Evolutionary conservation across 2,113 vertebrate genomes (phyloP), one percentile per base, ranked within the genome.

Genomic region (Mobula birostris): DNA sequence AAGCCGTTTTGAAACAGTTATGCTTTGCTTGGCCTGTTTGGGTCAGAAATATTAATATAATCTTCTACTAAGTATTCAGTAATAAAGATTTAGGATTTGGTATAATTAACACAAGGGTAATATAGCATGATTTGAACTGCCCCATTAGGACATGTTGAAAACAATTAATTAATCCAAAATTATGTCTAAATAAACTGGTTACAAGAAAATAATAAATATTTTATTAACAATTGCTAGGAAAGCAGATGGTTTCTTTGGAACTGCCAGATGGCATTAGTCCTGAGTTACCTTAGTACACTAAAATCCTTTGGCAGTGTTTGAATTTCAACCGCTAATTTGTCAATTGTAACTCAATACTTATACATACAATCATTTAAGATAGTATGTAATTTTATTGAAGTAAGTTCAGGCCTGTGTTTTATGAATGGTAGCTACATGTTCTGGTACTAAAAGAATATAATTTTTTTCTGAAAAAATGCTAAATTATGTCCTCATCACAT

Each of bases 121-220:
- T 92, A 36, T 68, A 36, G 66, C 32, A 70, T 90, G 8, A 61
- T 90, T 32, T 63, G 56, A 90, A 90, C 61, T 48, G 24, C 40
- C 63, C 15, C 87, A 90, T 19, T 91, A 29, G 21, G 14, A 91
- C 29, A 19, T 36, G 87, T 66, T 68, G 2, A 29, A 66, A 63
- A 63, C 36, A n/a, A 68, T 92, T 70, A 32, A 72, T 72, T 92
- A 72, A 92, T 92, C 90, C n/a, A 92, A 12, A 72, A 92, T 72
- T 5, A 72, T 92, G n/a, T 72, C 90, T 68, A 70, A 92, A 36
- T 40, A 92, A 72, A 92, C 32, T 92, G 66, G 61, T 92, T 72
- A 72, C 90, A 92, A 92, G 90, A 72, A 92, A 92, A 92, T 92
- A 72, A 92, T 92, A 72, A 72, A 48, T 36, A 74, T 63, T 92